phyloP scores from a whole-genome alignment of 2,113 vertebrate species.

The Triplophysa dalaica region DNA sequence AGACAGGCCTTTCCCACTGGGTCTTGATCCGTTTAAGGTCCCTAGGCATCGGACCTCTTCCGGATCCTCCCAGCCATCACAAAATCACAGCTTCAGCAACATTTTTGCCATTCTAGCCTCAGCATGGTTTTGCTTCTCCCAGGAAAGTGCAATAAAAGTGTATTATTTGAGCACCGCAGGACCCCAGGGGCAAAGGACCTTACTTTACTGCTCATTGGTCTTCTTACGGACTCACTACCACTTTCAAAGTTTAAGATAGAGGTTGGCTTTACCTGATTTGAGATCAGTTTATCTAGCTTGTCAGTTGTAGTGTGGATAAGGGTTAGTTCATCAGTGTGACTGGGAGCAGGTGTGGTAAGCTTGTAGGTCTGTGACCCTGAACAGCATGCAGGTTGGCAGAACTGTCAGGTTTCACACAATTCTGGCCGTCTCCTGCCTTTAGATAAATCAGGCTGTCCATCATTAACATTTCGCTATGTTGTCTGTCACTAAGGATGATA shows the following conservation, averaged over 20 bases:
- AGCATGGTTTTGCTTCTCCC: slow-evolving; percentile 20
- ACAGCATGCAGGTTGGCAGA: neutral
- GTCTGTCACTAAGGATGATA: slow-evolving; percentile 12
- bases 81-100: slow-evolving; percentile 65
- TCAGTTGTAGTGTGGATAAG: neutral
- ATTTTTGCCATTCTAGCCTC: slow-evolving; percentile 44
- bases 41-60: slow-evolving; percentile 6
- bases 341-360: slow-evolving; percentile 15
- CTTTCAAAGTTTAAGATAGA: neutral
- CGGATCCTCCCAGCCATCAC: slow-evolving; percentile 59
- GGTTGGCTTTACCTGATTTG: neutral
- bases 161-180: slow-evolving; percentile 48
- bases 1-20: slow-evolving; percentile 21
- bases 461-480: slow-evolving; percentile 31
- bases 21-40: slow-evolving; percentile 19
- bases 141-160: slow-evolving; percentile 12
- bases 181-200: slow-evolving; percentile 22
- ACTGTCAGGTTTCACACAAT: slow-evolving; percentile 29
- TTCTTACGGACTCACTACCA: slow-evolving; percentile 20
- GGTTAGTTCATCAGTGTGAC: slow-evolving; percentile 5
- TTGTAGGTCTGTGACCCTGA: slow-evolving; percentile 14
- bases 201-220: slow-evolving; percentile 44
- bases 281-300: neutral
- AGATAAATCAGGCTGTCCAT: slow-evolving; percentile 35
- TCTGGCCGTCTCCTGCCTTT: neutral